A percentile compares a stretch with the other conserved stretches of the same genome.
These are phyloP conservation scores for Petrocephalus zakoni DNA, from an alignment of 2,113 vertebrate species.

Conservation along the genomic window DNA sequence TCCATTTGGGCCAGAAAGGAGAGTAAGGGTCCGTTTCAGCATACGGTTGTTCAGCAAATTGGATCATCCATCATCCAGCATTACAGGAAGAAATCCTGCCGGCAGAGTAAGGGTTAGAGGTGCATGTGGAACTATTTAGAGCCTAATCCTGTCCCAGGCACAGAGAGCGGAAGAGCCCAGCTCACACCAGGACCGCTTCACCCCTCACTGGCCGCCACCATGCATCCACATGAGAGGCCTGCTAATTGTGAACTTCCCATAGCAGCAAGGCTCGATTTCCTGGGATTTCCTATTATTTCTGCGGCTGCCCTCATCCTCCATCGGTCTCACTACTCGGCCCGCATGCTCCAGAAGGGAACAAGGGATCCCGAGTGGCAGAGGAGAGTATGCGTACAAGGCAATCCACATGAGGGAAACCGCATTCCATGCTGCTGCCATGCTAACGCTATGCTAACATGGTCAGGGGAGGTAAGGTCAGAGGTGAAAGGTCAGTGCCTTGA, in stretches of 20 bases:
- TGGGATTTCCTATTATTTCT: slow-evolving; percentile 12
- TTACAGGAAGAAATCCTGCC: slow-evolving; percentile 42
- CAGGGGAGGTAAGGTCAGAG: slow-evolving; percentile 23
- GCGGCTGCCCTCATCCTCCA: not conserved
- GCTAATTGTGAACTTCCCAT: slow-evolving; percentile 39
- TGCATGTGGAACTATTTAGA: slow-evolving; percentile 67
- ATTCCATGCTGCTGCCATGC: not conserved
- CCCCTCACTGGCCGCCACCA: slow-evolving; percentile 23
- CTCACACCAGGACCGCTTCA: slow-evolving; percentile 28
- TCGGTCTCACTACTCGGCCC: not conserved
- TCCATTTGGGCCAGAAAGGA: too few relatives aligned
- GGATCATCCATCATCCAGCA: slow-evolving; percentile 65
- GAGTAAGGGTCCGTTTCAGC: slow-evolving; percentile 32
- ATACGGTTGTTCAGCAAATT: slow-evolving; percentile 61
- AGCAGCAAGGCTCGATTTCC: not conserved
- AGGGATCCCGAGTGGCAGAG: not conserved
- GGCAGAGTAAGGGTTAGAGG: slow-evolving; percentile 49
- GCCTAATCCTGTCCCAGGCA: slow-evolving; percentile 45
- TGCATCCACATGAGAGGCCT: not conserved
- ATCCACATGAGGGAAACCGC: not conserved
- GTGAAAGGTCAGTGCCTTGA: slow-evolving; percentile 28
- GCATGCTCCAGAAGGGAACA: not conserved
- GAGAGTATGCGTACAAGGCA: not conserved
- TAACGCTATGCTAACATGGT: not conserved
- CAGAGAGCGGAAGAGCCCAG: slow-evolving; percentile 38